Percentiles rank a stretch among this genome's conserved stretches.
Evolutionary conservation across 30 jellyfish, hydroid and myxozoan genomes (phyloP).

Genomic region (Chrysaora quinquecirrha): DNA sequence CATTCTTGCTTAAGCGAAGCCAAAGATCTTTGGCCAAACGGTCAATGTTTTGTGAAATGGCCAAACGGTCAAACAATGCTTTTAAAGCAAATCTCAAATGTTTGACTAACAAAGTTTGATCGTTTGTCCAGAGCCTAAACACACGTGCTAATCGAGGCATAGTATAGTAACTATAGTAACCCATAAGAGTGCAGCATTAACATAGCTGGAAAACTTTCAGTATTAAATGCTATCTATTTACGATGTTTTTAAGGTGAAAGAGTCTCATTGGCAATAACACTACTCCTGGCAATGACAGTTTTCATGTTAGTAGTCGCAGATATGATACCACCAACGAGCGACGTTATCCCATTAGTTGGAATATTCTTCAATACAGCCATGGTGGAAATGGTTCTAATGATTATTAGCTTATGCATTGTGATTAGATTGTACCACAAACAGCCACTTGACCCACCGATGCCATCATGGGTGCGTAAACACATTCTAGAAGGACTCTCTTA

Average conservation of each 20-base stretch:
- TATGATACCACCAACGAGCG: slow-evolving; percentile 81
- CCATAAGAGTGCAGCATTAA: no score
- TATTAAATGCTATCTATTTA: no score
- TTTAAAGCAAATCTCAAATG: no score
- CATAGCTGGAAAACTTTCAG: no score
- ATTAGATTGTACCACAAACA: slow-evolving; percentile 62
- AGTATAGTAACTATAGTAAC: no score
- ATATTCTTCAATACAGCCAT: slow-evolving; percentile 73
- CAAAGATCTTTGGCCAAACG: no score
- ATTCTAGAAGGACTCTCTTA: slow-evolving; percentile 62
- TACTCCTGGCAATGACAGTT: slow-evolving; percentile 82
- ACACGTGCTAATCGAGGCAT: no score
- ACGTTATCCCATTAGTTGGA: slow-evolving; percentile 76
- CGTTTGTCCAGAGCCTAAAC: no score
- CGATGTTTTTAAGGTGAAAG: slow-evolving; percentile 76
- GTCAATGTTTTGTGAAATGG: no score
- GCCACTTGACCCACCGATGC: slow-evolving; percentile 80
- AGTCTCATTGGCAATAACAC: slow-evolving; percentile 73
- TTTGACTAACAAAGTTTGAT: no score
- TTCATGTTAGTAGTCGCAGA: slow-evolving; percentile 86
- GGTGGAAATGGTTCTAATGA: slow-evolving; percentile 88
- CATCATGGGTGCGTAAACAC: slow-evolving; percentile 64
- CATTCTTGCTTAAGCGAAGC: no score
- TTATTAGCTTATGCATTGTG: slow-evolving; percentile 47
- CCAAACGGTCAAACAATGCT: no score